Base-by-base conservation (phyloP, 92 coral and sea anemone genomes). In the Ricordea florida region DNA sequence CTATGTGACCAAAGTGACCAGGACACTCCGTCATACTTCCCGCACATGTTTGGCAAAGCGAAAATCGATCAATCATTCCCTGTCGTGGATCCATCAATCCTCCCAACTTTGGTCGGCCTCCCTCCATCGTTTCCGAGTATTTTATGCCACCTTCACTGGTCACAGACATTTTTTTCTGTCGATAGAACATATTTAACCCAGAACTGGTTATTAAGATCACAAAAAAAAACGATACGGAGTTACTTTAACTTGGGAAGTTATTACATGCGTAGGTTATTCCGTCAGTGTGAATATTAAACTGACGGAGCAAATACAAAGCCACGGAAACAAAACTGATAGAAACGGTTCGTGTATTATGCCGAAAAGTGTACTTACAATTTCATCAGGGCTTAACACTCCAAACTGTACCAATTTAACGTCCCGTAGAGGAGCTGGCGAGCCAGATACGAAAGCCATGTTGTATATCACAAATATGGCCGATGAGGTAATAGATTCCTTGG, bases 1-100 rank as follows among this genome's bases (percentile, higher is more conserved):
- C 98, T 15, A 94, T 85, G 70, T 94, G 98, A 22, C 98, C 98
- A 82, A 92, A 94, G 69, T 94, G 98, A 76, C 98, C 98, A 25
- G 98, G 98, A 55, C 98, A 94, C 62, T 94, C 98, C 15, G 91
- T 83, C 97, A 91, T 94, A 71, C 89, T 94, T 17, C 98, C 98
- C 20, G 98, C 98, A 64, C 98, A 94, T 47, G 98, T 94, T 85
- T 91, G 98, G 78, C 98, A 94, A 40, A 97, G 92, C 53, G 98
- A 92, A 62, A 69, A 94, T 27, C 98, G 98, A 74, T 94, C 98
- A 62, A 90, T 90, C 53, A 96, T 88, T 41, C 98, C 98, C 78
- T 94, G 98, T 50, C 98, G 91, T 37, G 98, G 98, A 71, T 94
- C 98, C 98, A 94, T 94, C 65, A 94, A 70, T 16, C 98, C 98